A percentile compares a stretch with the other conserved stretches of the same genome.
Conservation (phyloP, 2,888 invertebrate species). For the Stenotaenia linearis region DNA sequence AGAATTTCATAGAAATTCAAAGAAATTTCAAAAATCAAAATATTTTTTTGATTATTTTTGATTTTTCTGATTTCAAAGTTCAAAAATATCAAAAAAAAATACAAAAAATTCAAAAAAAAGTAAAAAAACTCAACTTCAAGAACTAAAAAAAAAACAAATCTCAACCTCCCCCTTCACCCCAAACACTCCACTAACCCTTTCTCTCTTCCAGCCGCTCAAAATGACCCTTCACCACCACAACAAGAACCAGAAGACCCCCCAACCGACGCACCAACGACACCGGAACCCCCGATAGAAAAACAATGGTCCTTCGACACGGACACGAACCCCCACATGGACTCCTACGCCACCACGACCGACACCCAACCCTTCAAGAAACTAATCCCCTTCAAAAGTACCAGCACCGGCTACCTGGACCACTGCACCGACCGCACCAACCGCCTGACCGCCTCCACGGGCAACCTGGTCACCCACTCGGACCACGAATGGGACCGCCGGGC, state of each 20-base stretch:
- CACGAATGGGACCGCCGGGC: conserved; percentile 8
- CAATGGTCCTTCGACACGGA: not conserved
- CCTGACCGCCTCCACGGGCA: conserved; percentile 24
- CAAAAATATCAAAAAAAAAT: not conserved
- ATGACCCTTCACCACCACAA: not conserved
- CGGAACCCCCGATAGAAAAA: no score
- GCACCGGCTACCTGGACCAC: conserved; percentile 29
- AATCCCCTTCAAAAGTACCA: conserved; percentile 32
- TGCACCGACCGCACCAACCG: not conserved
- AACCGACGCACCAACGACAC: not conserved
- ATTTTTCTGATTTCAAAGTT: no score
- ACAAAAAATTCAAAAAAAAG: not conserved
- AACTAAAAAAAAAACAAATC: no score
- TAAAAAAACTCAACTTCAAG: not conserved
- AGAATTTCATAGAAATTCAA: no score
- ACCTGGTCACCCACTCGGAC: conserved; percentile 1
- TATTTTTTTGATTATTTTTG: no score
- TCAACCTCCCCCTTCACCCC: no score
- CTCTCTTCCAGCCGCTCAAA: not conserved
- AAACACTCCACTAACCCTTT: not conserved
- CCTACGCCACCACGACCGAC: not conserved
- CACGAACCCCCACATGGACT: not conserved
- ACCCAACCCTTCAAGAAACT: conserved; percentile 35
- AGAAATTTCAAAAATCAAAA: no score
- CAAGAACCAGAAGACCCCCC: not conserved